Evolutionary conservation across 2,888 invertebrate genomes (phyloP).

Genomic region (Gnatocerus cornutus): DNA sequence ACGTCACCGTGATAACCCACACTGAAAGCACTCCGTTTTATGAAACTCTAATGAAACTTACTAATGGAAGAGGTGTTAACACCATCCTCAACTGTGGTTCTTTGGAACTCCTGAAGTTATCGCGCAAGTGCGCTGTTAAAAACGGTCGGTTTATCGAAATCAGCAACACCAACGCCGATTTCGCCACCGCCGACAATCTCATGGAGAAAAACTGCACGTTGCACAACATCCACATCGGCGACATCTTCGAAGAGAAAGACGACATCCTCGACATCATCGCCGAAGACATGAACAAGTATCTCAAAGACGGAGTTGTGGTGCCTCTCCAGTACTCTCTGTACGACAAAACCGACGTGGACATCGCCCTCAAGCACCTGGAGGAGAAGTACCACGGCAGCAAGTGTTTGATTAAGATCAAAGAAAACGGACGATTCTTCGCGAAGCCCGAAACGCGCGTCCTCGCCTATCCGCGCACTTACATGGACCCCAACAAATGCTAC

Average conservation of each 20-base stretch:
- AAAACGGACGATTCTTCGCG: slow-evolving; percentile 53
- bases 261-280: slow-evolving; percentile 19
- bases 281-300: slow-evolving; percentile 71
- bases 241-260: slow-evolving; percentile 57
- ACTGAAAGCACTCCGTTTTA: slow-evolving; percentile 33
- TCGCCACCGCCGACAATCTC: slow-evolving; percentile 4
- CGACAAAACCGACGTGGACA: slow-evolving; percentile 72
- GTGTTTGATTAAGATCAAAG: slow-evolving; percentile 68
- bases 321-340: slow-evolving; percentile 73
- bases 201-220: slow-evolving; percentile 33
- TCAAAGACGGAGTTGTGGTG: slow-evolving; percentile 73
- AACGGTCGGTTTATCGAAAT: slow-evolving; percentile 77
- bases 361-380: slow-evolving; percentile 71
- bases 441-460: slow-evolving; percentile 22
- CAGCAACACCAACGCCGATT: slow-evolving; percentile 64
- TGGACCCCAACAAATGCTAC: slow-evolving; percentile 81
- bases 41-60: slow-evolving; percentile 72
- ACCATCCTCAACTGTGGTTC: slow-evolving; percentile 77
- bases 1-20: slow-evolving; percentile 80
- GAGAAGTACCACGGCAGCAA: slow-evolving; percentile 70
- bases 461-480: slow-evolving; percentile 73
- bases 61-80: slow-evolving; percentile 76
- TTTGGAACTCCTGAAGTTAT: slow-evolving; percentile 74
- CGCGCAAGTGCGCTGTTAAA: slow-evolving; percentile 64
- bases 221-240: slow-evolving; percentile 60